Base-by-base conservation (phyloP, 2,888 invertebrate species). In the Iselma pallidipennis region DNA sequence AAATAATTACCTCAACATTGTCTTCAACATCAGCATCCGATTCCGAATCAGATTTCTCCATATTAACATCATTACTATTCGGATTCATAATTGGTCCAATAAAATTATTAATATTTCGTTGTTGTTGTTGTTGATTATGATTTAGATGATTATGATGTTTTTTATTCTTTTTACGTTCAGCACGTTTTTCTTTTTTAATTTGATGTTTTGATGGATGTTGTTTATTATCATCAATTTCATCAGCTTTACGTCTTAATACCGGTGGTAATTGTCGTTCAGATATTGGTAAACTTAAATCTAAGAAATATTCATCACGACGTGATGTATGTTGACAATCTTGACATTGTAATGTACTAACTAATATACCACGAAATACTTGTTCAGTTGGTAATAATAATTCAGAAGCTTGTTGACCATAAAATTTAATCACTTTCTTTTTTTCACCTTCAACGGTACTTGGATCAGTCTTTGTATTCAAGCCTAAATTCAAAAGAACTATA, bases 261-360 rank as follows among this genome's bases (percentile, higher is more conserved):
- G 91, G 91, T 1, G 91, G 91, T 70, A 90, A 88, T 9, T 89
- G 90, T 56, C 91, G 88, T 68, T 89, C 89, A 51, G 88, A 88
- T 19, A 98, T 91, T 0, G 98, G 96, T 64, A 99, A 85, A 63
- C 97, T 97, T 68, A 99, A 86, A 82, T 99, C 98, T 57, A 98
- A 85, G 82, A 99, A 98, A 75, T 92, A 91, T 81, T 98, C 98
- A 56, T 91, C 91, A 12, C 94, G 87, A 74, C 93, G 91, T 0
- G 96, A 96, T 10, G 91, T 89, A 82, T 94, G 89, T 64, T 88
- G 86, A 78, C 98, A 98, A 65, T 94, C 93, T 73, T 94, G 90
- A 79, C 98, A 98, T 61, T 92, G 89, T 37, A 95, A 83, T 0
- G 92, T 94, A 28, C 96, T 97, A 1, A 97, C 92, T 12, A 98